Percentiles rank a stretch among this genome's conserved stretches.
Evolutionary conservation across 2,888 invertebrate species (phyloP).

Genomic region (Lepidochitona cinerea): DNA sequence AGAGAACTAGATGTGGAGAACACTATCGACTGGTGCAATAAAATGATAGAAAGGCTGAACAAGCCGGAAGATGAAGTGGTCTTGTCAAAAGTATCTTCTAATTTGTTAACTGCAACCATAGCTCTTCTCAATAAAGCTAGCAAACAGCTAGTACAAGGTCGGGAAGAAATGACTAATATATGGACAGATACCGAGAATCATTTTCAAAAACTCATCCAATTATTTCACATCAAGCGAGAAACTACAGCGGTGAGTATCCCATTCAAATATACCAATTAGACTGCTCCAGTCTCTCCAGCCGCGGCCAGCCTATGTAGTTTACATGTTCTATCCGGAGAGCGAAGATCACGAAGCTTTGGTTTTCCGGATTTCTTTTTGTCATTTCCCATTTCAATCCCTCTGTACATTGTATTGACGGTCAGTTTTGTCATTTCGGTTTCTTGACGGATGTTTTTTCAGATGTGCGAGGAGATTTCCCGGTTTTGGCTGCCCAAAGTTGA

Average conservation of each 20-base stretch:
- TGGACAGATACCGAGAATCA: constrained; percentile 26
- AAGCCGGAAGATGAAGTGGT: constrained; percentile 30
- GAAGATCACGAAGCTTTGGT: too few species aligned
- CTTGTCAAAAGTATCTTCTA: constrained; percentile 26
- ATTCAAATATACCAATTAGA: too few species aligned
- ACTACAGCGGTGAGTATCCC: background rate
- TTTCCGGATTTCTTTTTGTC: too few species aligned
- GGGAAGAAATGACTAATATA: constrained; percentile 20
- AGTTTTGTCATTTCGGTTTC: too few species aligned
- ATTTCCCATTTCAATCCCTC: too few species aligned
- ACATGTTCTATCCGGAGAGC: too few species aligned
- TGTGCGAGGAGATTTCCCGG: constrained; percentile 25
- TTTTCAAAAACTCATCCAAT: constrained; percentile 8
- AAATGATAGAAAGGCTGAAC: constrained; percentile 36
- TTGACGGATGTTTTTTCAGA: constrained; percentile 17
- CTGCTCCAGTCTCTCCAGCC: too few species aligned
- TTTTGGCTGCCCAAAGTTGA: constrained; percentile 36
- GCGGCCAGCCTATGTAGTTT: too few species aligned
- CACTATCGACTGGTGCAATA: constrained; percentile 33
- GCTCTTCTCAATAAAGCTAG: constrained; percentile 18
- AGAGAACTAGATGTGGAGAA: constrained; percentile 42
- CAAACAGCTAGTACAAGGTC: constrained; percentile 13
- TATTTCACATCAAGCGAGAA: background rate
- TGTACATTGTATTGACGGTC: too few species aligned
- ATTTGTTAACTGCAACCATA: constrained; percentile 21